These are phyloP conservation scores for Euglossa dilemma DNA, from an alignment of 1,140 invertebrate species.

Conservation along the genomic window DNA sequence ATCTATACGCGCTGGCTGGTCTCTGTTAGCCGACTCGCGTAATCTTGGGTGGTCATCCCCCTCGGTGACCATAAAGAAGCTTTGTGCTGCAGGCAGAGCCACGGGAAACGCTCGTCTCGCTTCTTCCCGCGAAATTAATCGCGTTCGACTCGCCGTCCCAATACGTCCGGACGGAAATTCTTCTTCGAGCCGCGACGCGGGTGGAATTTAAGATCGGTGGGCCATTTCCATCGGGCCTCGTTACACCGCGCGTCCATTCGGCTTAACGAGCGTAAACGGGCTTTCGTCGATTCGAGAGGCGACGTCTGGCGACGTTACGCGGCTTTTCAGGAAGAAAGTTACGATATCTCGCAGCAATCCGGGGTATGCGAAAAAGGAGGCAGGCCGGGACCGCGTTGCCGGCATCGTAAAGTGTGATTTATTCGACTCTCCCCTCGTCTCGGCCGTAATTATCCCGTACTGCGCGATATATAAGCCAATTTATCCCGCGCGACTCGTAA, in stretches of 20 bases:
- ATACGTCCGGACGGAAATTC: too few relatives aligned
- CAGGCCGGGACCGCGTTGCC: slow-evolving; percentile 4
- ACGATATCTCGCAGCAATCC: slow-evolving; percentile 17
- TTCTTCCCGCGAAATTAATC: slow-evolving; percentile 54
- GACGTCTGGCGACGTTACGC: neutral
- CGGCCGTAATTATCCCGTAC: slow-evolving; percentile 60
- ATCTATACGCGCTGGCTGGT: neutral
- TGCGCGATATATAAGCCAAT: slow-evolving; percentile 55
- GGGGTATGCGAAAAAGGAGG: slow-evolving; percentile 25
- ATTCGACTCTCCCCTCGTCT: slow-evolving; percentile 61
- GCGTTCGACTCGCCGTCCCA: slow-evolving; percentile 40
- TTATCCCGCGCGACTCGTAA: slow-evolving; percentile 56
- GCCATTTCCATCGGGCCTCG: slow-evolving; percentile 45
- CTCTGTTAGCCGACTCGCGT: neutral
- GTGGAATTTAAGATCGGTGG: slow-evolving; percentile 42
- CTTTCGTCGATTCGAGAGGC: neutral
- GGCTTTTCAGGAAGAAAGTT: slow-evolving; percentile 1
- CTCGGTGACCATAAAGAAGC: slow-evolving; percentile 44
- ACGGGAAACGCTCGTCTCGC: slow-evolving; percentile 27
- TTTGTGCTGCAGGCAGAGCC: slow-evolving; percentile 36
- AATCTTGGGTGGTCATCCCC: slow-evolving; percentile 47
- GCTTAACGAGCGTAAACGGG: neutral
- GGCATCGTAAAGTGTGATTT: slow-evolving; percentile 77
- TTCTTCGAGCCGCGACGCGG: slow-evolving; percentile 11
- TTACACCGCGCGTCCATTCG: too few relatives aligned